These are phyloP conservation scores for Hirtodrosophila alboralis DNA, from an alignment of 2,888 invertebrate species.

Conservation along the genomic window DNA sequence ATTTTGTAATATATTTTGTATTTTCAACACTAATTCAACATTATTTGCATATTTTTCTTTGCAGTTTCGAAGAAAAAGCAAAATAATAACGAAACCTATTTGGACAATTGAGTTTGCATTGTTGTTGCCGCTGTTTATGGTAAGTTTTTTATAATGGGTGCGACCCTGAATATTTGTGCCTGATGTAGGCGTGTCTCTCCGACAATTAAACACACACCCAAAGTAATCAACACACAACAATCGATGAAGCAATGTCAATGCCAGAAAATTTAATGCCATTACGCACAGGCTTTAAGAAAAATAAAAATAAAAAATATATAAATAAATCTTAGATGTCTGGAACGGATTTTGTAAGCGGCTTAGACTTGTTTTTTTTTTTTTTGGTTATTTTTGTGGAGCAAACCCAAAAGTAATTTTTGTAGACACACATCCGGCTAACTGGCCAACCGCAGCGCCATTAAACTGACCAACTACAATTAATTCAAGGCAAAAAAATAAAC, in stretches of 20 bases:
- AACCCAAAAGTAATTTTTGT: slow-evolving; percentile 18
- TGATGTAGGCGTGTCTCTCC: slow-evolving; percentile 53
- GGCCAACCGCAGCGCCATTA: slow-evolving; percentile 53
- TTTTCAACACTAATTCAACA: slow-evolving; percentile 38
- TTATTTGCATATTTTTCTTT: slow-evolving; percentile 57
- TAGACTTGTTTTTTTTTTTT: too few species aligned
- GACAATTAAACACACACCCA: slow-evolving; percentile 63
- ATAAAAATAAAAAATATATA: too few species aligned
- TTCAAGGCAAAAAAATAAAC: slow-evolving; percentile 45
- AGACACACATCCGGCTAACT: slow-evolving; percentile 54
- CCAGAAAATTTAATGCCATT: slow-evolving; percentile 43
- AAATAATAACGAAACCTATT: slow-evolving; percentile 22
- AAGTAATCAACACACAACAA: slow-evolving; percentile 41
- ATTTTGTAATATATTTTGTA: slow-evolving; percentile 55
- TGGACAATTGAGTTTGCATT: slow-evolving; percentile 36
- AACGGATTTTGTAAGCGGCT: slow-evolving; percentile 46
- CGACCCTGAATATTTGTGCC: slow-evolving; percentile 8
- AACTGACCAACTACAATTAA: slow-evolving; percentile 30
- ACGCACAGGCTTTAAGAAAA: too few species aligned
- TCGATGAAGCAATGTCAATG: slow-evolving; percentile 75
- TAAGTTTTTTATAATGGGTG: slow-evolving; percentile 40
- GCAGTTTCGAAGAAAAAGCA: slow-evolving; percentile 42
- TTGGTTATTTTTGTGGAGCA: too few species aligned
- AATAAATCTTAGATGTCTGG: slow-evolving; percentile 16
- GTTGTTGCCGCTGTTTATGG: slow-evolving; percentile 69